Conservation (phyloP, 1,140 invertebrate species). For the Eueides isabella region DNA sequence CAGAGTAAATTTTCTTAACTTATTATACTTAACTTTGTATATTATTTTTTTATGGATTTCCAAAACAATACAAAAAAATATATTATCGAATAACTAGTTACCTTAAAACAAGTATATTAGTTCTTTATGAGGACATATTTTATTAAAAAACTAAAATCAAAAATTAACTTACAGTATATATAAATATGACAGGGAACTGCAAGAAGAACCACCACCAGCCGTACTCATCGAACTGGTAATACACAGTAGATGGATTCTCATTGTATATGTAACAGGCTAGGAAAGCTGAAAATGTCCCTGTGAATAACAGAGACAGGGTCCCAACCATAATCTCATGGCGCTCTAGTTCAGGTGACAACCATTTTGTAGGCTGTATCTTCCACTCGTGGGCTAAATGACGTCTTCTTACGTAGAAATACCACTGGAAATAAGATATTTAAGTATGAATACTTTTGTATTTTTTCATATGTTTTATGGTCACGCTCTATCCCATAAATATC, state of each 20-base stretch:
- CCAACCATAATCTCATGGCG: constrained; percentile 87
- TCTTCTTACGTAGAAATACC: constrained; percentile 86
- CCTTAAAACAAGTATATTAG: too few relatives aligned
- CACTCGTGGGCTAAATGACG: constrained; percentile 84
- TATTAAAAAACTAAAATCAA: constrained; percentile 1
- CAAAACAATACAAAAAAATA: too few relatives aligned
- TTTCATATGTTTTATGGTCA: too few relatives aligned
- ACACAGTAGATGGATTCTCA: constrained; percentile 85
- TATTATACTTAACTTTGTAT: too few relatives aligned
- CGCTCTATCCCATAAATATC: too few relatives aligned
- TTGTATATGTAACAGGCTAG: constrained; percentile 86
- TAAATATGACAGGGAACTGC: constrained; percentile 85
- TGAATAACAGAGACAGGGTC: constrained; percentile 83
- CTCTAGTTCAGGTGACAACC: constrained; percentile 85
- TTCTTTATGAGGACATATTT: too few relatives aligned
- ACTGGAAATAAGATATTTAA: constrained; percentile 76
- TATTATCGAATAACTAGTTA: too few relatives aligned
- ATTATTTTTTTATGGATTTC: too few relatives aligned
- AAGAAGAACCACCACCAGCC: constrained; percentile 86
- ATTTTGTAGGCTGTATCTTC: constrained; percentile 89
- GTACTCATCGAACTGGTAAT: constrained; percentile 85
- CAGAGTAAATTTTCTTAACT: too few relatives aligned
- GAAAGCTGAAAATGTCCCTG: constrained; percentile 81
- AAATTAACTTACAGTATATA: constrained; percentile 82
- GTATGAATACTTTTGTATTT: not conserved